A percentile compares a stretch with the other conserved stretches of the same genome.
These are phyloP conservation scores for Athalia cordata DNA, from an alignment of 2,888 invertebrate genomes.

Conservation along the genomic window DNA sequence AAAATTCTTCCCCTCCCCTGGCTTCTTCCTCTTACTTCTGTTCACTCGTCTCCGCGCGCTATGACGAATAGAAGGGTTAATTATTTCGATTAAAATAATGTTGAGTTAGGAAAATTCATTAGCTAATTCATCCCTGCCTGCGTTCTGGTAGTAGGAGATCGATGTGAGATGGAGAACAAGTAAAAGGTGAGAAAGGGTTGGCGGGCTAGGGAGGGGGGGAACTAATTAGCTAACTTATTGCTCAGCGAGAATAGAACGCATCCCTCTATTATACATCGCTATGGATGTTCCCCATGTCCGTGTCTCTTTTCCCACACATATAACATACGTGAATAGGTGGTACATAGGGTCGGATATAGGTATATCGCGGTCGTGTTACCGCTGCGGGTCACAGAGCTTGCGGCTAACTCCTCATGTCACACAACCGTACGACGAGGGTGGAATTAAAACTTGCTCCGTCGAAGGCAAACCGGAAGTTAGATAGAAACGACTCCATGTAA, in stretches of 20 bases:
- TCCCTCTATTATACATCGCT: too few relatives aligned
- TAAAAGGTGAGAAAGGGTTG: background rate
- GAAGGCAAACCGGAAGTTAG: background rate
- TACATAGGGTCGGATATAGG: too few relatives aligned
- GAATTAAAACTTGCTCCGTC: slow-evolving; percentile 11
- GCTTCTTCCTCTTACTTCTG: background rate
- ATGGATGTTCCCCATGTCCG: too few relatives aligned
- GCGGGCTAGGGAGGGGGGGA: background rate
- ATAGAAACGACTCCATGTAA: too few relatives aligned
- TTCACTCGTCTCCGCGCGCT: background rate
- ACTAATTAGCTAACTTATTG: slow-evolving; percentile 4
- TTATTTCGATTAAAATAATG: background rate
- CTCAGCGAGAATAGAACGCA: background rate
- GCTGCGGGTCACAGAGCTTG: too few relatives aligned
- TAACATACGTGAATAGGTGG: background rate
- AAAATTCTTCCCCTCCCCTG: background rate
- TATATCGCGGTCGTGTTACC: too few relatives aligned
- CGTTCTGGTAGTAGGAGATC: too few relatives aligned
- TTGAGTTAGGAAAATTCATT: slow-evolving; percentile 2
- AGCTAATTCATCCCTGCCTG: background rate
- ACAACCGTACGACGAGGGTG: slow-evolving; percentile 12
- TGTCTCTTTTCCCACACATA: background rate
- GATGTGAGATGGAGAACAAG: too few relatives aligned
- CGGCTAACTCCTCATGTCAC: background rate
- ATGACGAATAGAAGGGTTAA: slow-evolving; percentile 1